These are phyloP conservation scores for Cygnus olor DNA, from an alignment of 2,797 vertebrate genomes.

Conservation along the genomic window DNA sequence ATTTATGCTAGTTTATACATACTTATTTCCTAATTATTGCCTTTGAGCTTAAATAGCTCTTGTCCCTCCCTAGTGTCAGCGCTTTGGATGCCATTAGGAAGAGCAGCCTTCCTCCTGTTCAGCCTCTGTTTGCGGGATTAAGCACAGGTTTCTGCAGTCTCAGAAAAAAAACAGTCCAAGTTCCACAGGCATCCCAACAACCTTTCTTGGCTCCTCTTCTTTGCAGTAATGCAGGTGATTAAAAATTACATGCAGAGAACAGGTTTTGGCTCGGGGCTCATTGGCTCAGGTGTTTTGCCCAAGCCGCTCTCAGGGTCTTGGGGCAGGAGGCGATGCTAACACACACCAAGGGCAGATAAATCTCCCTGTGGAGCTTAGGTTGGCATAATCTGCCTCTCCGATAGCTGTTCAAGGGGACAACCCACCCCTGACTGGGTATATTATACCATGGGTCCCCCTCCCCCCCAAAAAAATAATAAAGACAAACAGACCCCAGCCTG, in stretches of 20 bases:
- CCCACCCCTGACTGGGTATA: background rate
- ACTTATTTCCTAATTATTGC: background rate
- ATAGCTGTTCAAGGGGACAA: background rate
- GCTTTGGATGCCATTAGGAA: background rate
- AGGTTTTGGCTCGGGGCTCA: background rate
- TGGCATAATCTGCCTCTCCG: background rate
- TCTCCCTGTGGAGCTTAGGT: rapidly evolving
- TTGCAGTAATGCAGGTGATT: background rate
- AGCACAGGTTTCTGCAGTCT: background rate
- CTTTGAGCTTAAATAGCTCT: background rate
- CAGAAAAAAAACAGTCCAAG: background rate
- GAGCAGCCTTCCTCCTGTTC: background rate
- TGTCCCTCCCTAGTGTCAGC: background rate
- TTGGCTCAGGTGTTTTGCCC: background rate
- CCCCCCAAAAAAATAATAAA: background rate
- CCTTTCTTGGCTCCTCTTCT: background rate
- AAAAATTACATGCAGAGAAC: background rate
- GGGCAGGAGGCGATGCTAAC: background rate
- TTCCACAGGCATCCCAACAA: background rate
- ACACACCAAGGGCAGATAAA: rapidly evolving
- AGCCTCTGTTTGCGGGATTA: background rate
- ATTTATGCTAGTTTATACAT: background rate
- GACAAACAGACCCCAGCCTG: background rate
- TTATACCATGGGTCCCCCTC: too few species aligned
- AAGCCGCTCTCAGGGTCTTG: background rate